Evolutionary conservation across 2,888 invertebrate genomes (phyloP), one percentile per base, ranked within the genome.

Genomic region (Anticlea derivata): DNA sequence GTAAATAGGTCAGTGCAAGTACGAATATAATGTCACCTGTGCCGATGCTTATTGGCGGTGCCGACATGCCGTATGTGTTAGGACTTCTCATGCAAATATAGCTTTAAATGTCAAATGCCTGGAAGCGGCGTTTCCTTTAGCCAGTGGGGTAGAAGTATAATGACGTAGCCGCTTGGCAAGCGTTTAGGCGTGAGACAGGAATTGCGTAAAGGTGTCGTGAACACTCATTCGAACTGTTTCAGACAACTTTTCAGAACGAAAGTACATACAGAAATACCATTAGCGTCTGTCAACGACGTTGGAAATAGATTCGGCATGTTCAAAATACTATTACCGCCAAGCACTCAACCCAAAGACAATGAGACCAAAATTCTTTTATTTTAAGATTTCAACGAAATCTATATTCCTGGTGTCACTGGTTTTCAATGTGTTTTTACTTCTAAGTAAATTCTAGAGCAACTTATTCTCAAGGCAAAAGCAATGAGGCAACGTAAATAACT

Each of bases 201-300:
- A 82, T 85, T 86, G 85, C 87, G 86, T 85, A 86, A 86, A 87
- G 82, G 83, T 82, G 83, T 83, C 80, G 80, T 78, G 82, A 80
- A 77, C 77, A 82, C 79, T 84, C 80, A 81, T 80, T 75, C 74
- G 71, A 79, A 78, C 63, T 70, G 75, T 76, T 77, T 79, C 75
- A 71, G 70, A 71, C 67, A 79, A 82, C 72, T 80, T 79, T 80
- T 79, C 74, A 79, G 77, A 80, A 70, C 78, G 70, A 80, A 83
- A 82, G 73, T 78, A 81, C 80, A 75, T 78, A 81, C 80, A 75
- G 75, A 81, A 85, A 82, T 84, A 82, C 82, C 75, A 80, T 82
- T 80, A 81, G 73, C 70, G 72, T 83, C 80, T 68, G 73, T 86
- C 82, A 80, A 76, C 84, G 75, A 70, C 62, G 50, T 60, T 68